Conservation (phyloP, 2,113 vertebrate genomes). For the Abramis brama region DNA sequence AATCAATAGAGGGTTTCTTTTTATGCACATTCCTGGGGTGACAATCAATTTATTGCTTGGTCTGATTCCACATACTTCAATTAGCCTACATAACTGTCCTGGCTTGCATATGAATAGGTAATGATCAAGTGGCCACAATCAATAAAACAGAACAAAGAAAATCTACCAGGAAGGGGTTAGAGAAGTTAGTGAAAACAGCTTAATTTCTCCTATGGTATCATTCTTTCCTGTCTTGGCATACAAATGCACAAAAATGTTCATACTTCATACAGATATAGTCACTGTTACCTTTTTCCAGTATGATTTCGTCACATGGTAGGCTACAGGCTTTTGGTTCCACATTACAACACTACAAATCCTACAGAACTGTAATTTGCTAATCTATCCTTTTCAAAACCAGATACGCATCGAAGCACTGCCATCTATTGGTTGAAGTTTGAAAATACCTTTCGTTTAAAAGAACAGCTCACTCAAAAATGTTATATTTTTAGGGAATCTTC, state of each 20-base stretch:
- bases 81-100: not conserved
- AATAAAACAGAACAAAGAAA: not conserved
- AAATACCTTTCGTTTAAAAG: not conserved
- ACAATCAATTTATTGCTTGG: not conserved
- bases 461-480: not conserved
- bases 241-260: not conserved
- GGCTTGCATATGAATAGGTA: not conserved
- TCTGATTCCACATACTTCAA: not conserved
- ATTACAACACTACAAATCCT: not conserved
- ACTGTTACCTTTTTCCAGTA: not conserved
- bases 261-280: not conserved
- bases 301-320: not conserved
- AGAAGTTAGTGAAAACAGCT: too few species aligned
- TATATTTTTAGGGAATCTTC: not conserved
- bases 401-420: conserved; percentile 30
- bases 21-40: not conserved
- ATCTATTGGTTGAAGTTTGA: conserved; percentile 36
- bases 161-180: not conserved
- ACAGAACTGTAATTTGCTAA: not conserved
- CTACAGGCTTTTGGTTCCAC: not conserved
- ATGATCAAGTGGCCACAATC: not conserved
- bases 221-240: not conserved
- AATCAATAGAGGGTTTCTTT: conserved; percentile 1
- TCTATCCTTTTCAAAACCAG: not conserved
- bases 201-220: not conserved